These are phyloP conservation scores for Corythornis leucogaster DNA, from an alignment of 2,797 vertebrate species.

Conservation along the genomic window DNA sequence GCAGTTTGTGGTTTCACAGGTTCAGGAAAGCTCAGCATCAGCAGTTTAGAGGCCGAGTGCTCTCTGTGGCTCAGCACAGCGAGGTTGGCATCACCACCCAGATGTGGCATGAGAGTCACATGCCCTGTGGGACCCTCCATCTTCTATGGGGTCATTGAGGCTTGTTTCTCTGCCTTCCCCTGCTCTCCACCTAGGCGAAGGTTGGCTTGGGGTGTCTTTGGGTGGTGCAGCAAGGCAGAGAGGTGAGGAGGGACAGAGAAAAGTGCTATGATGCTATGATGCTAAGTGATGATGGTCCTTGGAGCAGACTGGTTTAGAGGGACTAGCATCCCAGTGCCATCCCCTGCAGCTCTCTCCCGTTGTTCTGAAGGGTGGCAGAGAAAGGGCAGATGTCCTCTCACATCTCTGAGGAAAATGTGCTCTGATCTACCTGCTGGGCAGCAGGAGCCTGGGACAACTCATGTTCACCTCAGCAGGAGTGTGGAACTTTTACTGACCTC, in stretches of 20 bases:
- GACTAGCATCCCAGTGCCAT: not conserved
- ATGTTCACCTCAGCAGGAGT: not conserved
- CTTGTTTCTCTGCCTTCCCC: not conserved
- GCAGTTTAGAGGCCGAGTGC: not conserved
- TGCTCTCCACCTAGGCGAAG: not conserved
- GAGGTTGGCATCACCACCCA: not conserved
- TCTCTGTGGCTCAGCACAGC: not conserved
- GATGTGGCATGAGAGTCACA: accelerated
- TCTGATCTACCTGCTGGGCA: not conserved
- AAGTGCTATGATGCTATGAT: not conserved
- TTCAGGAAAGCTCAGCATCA: not conserved
- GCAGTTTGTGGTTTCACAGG: conserved; percentile 29
- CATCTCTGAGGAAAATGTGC: not conserved
- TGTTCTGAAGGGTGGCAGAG: not conserved
- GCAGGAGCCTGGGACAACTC: not conserved
- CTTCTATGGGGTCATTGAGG: not conserved
- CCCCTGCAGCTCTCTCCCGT: not conserved
- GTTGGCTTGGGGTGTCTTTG: accelerated
- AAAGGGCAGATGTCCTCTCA: not conserved
- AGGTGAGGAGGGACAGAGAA: not conserved
- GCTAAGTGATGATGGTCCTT: accelerated
- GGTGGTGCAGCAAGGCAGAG: not conserved
- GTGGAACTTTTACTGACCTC: not conserved
- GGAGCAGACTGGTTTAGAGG: not conserved
- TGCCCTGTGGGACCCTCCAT: accelerated